Evolutionary conservation across 2,113 vertebrate genomes (phyloP).

Genomic region (Cyprinodon tularosa): DNA sequence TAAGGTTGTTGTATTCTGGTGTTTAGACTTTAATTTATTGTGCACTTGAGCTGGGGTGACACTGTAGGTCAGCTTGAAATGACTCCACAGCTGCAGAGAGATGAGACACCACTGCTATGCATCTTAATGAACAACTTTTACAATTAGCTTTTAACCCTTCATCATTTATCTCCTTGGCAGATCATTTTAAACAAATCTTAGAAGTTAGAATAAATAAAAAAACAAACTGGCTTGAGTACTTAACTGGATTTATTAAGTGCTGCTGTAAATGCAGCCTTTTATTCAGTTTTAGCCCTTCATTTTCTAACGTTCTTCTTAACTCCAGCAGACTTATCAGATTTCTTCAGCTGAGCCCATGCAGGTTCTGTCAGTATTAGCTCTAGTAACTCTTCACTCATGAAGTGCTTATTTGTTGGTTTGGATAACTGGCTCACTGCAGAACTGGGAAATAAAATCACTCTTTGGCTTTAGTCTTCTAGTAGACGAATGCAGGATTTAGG

Average conservation of each 20-base stretch:
- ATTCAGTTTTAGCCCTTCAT: too few relatives aligned
- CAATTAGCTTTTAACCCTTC: constrained; percentile 9
- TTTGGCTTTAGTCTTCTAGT: too few relatives aligned
- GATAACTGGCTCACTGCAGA: too few relatives aligned
- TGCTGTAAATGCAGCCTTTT: not conserved
- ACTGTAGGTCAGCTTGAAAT: constrained; percentile 58
- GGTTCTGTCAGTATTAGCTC: too few relatives aligned
- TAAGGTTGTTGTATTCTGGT: constrained; percentile 41
- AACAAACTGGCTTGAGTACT: not conserved
- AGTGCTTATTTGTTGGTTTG: too few relatives aligned
- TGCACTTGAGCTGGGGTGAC: constrained; percentile 55
- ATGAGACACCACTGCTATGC: constrained; percentile 24
- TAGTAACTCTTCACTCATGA: too few relatives aligned
- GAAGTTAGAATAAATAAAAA: not conserved
- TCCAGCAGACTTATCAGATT: too few relatives aligned
- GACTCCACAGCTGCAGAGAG: constrained; percentile 53
- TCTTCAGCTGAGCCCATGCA: too few relatives aligned
- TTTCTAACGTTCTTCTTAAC: too few relatives aligned
- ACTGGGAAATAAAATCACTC: too few relatives aligned
- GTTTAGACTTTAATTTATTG: constrained; percentile 57
- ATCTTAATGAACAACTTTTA: not conserved
- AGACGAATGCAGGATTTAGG: too few relatives aligned
- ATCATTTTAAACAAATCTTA: not conserved
- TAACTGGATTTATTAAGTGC: too few relatives aligned
- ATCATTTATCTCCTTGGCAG: not conserved